phyloP scores from a whole-genome alignment of 1,140 invertebrate genomes.

The Lordiphosa mommai region DNA sequence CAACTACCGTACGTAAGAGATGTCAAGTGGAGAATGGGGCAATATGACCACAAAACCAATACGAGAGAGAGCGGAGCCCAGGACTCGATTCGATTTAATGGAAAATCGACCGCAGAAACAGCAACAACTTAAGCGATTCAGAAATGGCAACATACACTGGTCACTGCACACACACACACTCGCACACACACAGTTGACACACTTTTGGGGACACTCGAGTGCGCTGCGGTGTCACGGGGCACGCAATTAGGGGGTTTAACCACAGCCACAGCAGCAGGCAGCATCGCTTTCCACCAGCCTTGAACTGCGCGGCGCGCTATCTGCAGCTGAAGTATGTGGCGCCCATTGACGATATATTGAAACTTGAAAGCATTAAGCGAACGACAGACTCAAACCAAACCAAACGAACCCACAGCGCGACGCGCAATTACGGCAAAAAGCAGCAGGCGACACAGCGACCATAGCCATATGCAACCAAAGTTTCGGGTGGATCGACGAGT shows the following conservation, averaged over 20 bases:
- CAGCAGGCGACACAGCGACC: background rate
- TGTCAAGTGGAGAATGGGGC: slow-evolving; percentile 20
- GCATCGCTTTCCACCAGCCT: slow-evolving; percentile 11
- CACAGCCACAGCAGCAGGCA: slow-evolving; percentile 12
- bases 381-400: slow-evolving; percentile 5
- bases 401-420: slow-evolving; percentile 17
- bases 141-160: slow-evolving; percentile 45
- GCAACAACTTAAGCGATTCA: slow-evolving; percentile 66
- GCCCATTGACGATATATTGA: slow-evolving; percentile 30
- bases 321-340: slow-evolving; percentile 34
- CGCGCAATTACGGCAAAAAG: slow-evolving; percentile 32
- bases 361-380: slow-evolving; percentile 39
- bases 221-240: slow-evolving; percentile 25
- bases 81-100: slow-evolving; percentile 63
- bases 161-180: background rate
- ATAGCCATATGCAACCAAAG: background rate
- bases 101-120: slow-evolving; percentile 67
- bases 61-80: slow-evolving; percentile 32
- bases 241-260: slow-evolving; percentile 56
- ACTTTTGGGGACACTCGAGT: slow-evolving; percentile 10
- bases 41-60: slow-evolving; percentile 63
- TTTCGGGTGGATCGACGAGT: too few relatives aligned
- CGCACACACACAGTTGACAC: slow-evolving; percentile 23
- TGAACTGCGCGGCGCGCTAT: slow-evolving; percentile 18
- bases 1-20: background rate